Conservation (phyloP, 2,113 vertebrate genomes). For the Phaetusa simplex region DNA sequence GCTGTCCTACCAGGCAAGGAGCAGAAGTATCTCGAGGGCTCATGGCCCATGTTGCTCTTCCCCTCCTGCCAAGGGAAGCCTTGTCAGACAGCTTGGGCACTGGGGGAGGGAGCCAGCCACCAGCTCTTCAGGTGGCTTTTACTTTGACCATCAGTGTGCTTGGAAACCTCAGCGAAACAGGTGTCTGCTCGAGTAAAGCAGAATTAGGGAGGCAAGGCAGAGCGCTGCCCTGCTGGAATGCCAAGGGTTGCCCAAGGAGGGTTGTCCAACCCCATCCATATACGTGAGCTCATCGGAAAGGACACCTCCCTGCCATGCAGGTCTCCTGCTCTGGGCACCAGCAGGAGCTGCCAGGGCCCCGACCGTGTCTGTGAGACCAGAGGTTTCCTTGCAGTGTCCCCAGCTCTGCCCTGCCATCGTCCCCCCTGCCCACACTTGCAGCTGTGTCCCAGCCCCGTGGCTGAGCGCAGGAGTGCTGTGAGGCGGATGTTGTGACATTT, state of each 20-base stretch:
- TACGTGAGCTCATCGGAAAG: not conserved
- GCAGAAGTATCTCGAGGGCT: not conserved
- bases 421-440: accelerated
- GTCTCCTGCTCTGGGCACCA: not conserved
- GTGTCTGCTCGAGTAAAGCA: not conserved
- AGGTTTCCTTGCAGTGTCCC: not conserved
- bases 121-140: not conserved
- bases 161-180: not conserved
- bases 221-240: not conserved
- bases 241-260: not conserved
- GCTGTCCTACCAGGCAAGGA: not conserved
- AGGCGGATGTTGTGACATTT: not conserved
- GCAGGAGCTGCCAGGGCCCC: not conserved
- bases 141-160: not conserved
- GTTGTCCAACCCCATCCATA: not conserved
- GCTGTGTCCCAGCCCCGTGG: not conserved
- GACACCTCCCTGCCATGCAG: not conserved
- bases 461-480: not conserved
- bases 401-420: not conserved
- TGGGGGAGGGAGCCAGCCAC: not conserved
- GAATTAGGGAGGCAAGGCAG: not conserved
- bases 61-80: not conserved
- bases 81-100: not conserved
- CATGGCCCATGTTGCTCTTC: not conserved
- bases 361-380: accelerated